Conservation (phyloP, 2,113 vertebrate species). For the Chascanopsetta lugubris region DNA sequence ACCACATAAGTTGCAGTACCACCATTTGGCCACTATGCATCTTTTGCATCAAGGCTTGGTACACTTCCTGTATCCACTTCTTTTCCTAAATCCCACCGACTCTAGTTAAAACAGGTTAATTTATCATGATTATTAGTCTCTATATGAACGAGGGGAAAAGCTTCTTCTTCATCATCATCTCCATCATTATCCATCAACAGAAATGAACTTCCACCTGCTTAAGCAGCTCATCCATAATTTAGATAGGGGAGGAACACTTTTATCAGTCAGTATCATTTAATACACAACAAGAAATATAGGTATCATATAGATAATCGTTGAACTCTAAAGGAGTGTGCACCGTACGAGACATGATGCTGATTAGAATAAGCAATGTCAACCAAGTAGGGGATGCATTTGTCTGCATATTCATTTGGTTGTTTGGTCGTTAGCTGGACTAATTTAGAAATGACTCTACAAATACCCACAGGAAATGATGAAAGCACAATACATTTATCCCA, state of each 20-base stretch:
- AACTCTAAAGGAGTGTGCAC: no score
- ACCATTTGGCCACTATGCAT: no score
- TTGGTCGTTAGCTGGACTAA: no score
- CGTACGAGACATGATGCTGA: neutral
- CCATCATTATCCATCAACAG: neutral
- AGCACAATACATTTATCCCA: no score
- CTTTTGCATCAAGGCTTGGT: no score
- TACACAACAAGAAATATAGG: neutral
- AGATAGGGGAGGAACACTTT: neutral
- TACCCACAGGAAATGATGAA: no score
- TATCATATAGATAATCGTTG: neutral
- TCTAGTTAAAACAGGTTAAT: neutral
- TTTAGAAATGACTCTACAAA: no score
- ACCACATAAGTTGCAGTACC: no score
- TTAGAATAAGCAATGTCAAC: neutral
- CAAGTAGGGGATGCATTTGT: no score
- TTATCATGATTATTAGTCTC: conserved; percentile 1
- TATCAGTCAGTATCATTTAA: neutral
- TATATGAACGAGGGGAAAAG: neutral
- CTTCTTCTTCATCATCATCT: neutral
- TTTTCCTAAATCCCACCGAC: no score
- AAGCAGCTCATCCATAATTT: neutral
- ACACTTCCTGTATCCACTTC: no score
- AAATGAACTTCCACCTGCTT: neutral
- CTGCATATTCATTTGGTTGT: no score